Conservation (phyloP, 2,797 vertebrate genomes). For the Acipenser transmontanus region DNA sequence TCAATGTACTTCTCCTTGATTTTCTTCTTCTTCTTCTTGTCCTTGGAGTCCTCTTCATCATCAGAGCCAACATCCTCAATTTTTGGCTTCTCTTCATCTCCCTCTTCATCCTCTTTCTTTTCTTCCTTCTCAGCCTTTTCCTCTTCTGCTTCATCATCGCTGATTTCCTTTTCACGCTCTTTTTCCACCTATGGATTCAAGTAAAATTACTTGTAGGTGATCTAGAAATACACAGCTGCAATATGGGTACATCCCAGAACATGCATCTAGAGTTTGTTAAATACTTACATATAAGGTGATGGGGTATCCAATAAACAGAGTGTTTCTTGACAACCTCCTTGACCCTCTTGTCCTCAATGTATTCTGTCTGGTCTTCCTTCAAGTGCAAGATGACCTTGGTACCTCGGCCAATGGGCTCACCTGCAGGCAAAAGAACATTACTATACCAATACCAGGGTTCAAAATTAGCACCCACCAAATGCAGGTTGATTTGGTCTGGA, state of each 20-base stretch:
- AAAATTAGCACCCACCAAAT: background rate
- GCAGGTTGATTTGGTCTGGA: background rate
- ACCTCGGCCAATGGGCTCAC: constrained; percentile 66
- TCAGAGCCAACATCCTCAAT: constrained; percentile 61
- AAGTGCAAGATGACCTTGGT: constrained; percentile 71
- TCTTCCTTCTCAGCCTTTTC: constrained; percentile 56
- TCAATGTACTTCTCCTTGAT: constrained; percentile 74
- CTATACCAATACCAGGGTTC: background rate
- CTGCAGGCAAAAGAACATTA: constrained; percentile 27
- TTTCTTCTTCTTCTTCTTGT: constrained; percentile 72
- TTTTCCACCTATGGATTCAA: constrained; percentile 57
- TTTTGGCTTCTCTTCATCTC: constrained; percentile 55
- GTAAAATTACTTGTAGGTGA: background rate
- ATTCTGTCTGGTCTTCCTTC: constrained; percentile 70
- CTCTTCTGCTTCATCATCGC: constrained; percentile 65
- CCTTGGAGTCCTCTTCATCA: constrained; percentile 69
- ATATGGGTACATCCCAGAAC: too few relatives aligned
- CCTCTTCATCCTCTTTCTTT: constrained; percentile 56
- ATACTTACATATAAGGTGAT: constrained; percentile 66
- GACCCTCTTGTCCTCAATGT: constrained; percentile 62
- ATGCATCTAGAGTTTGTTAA: too few relatives aligned
- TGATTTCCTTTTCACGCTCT: constrained; percentile 70
- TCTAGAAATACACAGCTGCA: background rate
- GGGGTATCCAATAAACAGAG: constrained; percentile 69
- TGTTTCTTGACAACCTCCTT: constrained; percentile 74